Conservation (phyloP, 1,140 invertebrate species). For the Drosophila funebris region DNA sequence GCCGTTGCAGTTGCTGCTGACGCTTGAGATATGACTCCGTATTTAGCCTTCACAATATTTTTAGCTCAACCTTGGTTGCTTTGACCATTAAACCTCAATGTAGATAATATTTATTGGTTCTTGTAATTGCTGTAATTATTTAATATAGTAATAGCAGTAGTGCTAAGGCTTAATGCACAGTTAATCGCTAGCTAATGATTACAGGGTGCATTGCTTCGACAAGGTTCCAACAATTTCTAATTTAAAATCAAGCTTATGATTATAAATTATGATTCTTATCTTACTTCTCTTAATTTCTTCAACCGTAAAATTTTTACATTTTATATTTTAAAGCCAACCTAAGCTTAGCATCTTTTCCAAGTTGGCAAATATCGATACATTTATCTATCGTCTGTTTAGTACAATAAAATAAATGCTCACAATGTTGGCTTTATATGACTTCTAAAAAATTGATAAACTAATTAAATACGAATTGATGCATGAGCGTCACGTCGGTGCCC, state of each 20-base stretch:
- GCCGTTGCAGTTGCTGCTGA: constrained; percentile 5
- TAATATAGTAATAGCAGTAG: no score
- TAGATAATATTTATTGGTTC: neutral
- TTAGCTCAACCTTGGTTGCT: constrained; percentile 39
- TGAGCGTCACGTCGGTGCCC: constrained; percentile 59
- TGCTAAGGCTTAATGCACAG: no score
- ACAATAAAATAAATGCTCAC: neutral
- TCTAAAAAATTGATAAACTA: constrained; percentile 71
- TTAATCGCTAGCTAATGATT: no score
- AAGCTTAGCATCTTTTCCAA: no score
- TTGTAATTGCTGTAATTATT: neutral
- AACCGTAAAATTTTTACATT: no score
- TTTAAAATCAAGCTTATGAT: no score
- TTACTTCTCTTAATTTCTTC: no score
- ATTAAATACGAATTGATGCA: constrained; percentile 68
- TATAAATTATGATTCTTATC: no score
- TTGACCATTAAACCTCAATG: neutral
- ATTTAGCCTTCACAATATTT: constrained; percentile 62
- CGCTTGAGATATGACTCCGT: constrained; percentile 42
- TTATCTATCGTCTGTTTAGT: constrained; percentile 18
- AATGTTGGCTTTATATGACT: constrained; percentile 14
- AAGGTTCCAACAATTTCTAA: no score
- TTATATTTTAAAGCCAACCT: no score
- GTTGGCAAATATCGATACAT: constrained; percentile 47
- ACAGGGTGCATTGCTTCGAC: no score